Evolutionary conservation across 2,113 vertebrate genomes (phyloP), one percentile per base, ranked within the genome.

Genomic region (Perca fluviatilis): DNA sequence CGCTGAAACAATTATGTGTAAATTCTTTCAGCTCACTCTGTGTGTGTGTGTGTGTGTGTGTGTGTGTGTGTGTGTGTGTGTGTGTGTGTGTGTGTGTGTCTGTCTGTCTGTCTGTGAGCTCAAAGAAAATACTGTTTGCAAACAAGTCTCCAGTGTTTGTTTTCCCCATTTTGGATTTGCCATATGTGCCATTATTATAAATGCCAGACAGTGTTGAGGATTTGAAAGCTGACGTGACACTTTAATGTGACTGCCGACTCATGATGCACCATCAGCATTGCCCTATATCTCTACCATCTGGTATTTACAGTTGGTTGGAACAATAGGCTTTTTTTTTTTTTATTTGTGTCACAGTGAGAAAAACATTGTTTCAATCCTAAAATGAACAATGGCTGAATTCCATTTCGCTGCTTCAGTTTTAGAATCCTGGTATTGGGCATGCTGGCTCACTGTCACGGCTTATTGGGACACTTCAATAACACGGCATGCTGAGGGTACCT

Each of bases 1-100:
- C 73, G 30, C 68, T 74, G 82, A 82, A 86, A 71, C 72, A 72
- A 80, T 84, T 78, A 82, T 23, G 68, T 60, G 66, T 64, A 23
- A 77, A 72, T 80, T 23, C n/a, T 56, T 63, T 40, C 51, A 61
- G 58, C 74, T 80, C 62, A n/a, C 25, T n/a, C 63, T 30, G 47
- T 51, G 25, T 30, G 65, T n/a, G 36, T 33, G 33, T 33, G 30
- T 33, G 30, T 33, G 33, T 33, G 33, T 33, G 33, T 33, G 33
- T 33, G 0, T 40, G 8, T 40, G 40, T 10, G 40, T 40, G 40
- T 40, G 40, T 10, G n/a, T 30, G 47, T 51, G 25, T 30, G 65
- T n/a, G 36, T 33, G 33, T 33, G 30, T 33, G 30, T 33, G 33
- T 33, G 33, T 33, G 33, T 33, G 33, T 33, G 0, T n/a, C n/a